Percentiles rank a stretch among this genome's conserved stretches.
These are phyloP conservation scores for Tupiocoris notatus DNA, from an alignment of 2,888 invertebrate species.

Conservation along the genomic window DNA sequence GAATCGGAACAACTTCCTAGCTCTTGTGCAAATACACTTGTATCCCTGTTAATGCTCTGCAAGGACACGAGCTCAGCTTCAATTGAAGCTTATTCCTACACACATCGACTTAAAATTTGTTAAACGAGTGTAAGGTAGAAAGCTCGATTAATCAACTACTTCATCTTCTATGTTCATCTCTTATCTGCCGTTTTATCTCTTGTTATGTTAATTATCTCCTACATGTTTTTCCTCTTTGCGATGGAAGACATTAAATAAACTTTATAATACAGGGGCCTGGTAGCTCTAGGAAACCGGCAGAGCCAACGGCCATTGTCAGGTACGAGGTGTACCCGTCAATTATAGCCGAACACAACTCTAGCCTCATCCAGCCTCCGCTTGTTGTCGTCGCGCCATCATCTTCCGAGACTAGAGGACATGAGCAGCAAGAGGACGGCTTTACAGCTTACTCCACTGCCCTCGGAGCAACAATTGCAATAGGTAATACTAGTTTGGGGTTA, in stretches of 20 bases:
- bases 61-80: too few species aligned
- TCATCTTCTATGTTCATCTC: too few species aligned
- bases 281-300: slow-evolving; percentile 46
- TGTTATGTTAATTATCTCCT: too few species aligned
- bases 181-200: too few species aligned
- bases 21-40: background rate
- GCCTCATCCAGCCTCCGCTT: slow-evolving; percentile 52
- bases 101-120: too few species aligned
- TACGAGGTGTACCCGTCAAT: slow-evolving; percentile 43
- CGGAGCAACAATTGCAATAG: slow-evolving; percentile 91
- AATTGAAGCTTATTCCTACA: too few species aligned
- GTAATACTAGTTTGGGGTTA: slow-evolving; percentile 56
- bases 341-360: slow-evolving; percentile 51
- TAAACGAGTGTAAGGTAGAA: too few species aligned
- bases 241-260: background rate
- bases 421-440: slow-evolving; percentile 71
- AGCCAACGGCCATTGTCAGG: slow-evolving; percentile 43
- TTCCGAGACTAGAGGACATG: slow-evolving; percentile 52
- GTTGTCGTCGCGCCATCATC: slow-evolving; percentile 52
- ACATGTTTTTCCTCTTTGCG: too few species aligned
- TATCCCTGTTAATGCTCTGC: background rate
- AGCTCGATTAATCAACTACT: too few species aligned
- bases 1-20: background rate
- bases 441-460: slow-evolving; percentile 87
- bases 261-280: slow-evolving; percentile 30